Conservation (phyloP, 1,140 invertebrate species). For the Zaprionus inermis region DNA sequence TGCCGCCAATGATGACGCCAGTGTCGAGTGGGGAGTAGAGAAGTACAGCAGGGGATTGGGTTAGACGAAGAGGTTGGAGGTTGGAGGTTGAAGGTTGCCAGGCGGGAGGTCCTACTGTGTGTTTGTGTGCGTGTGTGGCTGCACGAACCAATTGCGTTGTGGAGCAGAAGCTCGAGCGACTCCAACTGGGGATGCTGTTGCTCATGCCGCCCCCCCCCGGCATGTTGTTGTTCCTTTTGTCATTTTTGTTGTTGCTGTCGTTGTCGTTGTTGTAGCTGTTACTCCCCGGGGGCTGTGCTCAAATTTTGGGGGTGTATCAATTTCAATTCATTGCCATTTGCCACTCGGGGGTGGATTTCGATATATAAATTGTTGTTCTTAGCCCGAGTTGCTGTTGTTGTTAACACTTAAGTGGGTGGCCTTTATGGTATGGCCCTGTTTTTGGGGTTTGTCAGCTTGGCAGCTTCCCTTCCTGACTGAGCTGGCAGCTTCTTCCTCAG, state of each 20-base stretch:
- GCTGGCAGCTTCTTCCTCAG: background rate
- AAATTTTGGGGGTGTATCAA: slow-evolving; percentile 80
- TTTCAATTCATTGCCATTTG: slow-evolving; percentile 78
- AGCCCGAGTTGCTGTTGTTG: slow-evolving; percentile 27
- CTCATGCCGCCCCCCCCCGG: too few species aligned
- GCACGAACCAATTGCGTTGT: slow-evolving; percentile 53
- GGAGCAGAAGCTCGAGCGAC: slow-evolving; percentile 40
- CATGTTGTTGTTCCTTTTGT: slow-evolving; percentile 16
- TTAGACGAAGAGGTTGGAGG: background rate
- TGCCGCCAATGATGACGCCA: slow-evolving; percentile 67
- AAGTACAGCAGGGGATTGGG: background rate
- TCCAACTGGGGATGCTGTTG: slow-evolving; percentile 47
- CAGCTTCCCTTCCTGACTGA: slow-evolving; percentile 9
- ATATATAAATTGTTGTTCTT: slow-evolving; percentile 64
- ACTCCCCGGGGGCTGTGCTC: slow-evolving; percentile 63
- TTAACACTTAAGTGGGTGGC: slow-evolving; percentile 74
- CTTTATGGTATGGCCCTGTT: slow-evolving; percentile 45
- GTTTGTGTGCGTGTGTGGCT: background rate
- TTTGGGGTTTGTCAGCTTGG: slow-evolving; percentile 57
- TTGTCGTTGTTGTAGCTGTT: slow-evolving; percentile 18
- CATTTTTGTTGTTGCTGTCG: slow-evolving; percentile 56
- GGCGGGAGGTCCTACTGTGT: slow-evolving; percentile 56
- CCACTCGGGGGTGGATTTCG: slow-evolving; percentile 72
- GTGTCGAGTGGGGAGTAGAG: background rate
- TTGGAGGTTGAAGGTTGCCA: slow-evolving; percentile 14